Conservation (phyloP, 2,888 invertebrate genomes). For the Pristionchus entomophagus region DNA sequence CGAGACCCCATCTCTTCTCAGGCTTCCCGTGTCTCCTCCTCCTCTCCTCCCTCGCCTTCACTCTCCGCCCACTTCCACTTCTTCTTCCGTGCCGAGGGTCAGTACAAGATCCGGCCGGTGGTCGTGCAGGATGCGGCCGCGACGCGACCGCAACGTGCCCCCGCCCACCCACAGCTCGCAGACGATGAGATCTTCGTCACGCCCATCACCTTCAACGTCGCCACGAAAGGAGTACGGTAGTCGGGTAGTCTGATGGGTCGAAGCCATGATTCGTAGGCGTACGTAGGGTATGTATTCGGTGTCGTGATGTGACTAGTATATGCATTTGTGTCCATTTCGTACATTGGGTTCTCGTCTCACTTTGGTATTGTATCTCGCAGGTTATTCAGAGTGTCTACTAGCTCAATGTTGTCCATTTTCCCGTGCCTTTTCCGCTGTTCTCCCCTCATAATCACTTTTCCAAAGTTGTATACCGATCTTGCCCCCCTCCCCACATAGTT, state of each 20-base stretch:
- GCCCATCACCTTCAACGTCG: constrained; percentile 46
- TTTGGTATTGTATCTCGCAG: constrained; percentile 24
- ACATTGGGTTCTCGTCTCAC: neutral
- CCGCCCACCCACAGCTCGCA: neutral
- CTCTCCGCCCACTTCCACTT: constrained; percentile 62
- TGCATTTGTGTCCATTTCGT: neutral
- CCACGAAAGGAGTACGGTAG: constrained; percentile 48
- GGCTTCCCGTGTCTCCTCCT: neutral
- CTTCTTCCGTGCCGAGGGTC: constrained; percentile 71
- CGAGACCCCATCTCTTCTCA: neutral
- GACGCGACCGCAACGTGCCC: neutral
- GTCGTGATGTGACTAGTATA: constrained; percentile 26
- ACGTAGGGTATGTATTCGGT: neutral
- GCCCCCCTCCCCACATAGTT: neutral
- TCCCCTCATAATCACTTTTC: neutral
- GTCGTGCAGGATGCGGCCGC: constrained; percentile 44
- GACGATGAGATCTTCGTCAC: constrained; percentile 47
- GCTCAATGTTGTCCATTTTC: constrained; percentile 12
- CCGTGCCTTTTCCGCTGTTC: neutral
- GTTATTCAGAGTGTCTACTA: constrained; percentile 3
- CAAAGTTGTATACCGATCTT: constrained; percentile 5
- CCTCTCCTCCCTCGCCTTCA: constrained; percentile 45
- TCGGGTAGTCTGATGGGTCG: constrained; percentile 21
- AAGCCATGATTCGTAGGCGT: neutral
- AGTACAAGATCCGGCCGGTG: constrained; percentile 64